Evolutionary conservation across 2,797 vertebrate genomes (phyloP).

Genomic region (Notamacropus eugenii): DNA sequence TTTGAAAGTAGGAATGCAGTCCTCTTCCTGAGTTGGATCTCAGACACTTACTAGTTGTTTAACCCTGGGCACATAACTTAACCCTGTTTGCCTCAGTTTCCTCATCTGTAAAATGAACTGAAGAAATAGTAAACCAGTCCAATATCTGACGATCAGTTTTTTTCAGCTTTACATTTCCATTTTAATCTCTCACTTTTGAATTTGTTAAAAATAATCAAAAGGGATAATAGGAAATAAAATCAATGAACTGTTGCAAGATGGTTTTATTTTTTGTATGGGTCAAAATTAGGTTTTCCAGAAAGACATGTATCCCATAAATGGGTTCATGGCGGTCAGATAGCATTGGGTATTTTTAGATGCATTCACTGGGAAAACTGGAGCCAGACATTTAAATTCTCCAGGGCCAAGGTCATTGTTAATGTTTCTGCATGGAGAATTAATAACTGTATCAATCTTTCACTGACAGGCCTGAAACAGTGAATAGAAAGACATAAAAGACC

Average conservation of each 20-base stretch:
- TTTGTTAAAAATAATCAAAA: slow-evolving; percentile 79
- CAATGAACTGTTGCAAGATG: slow-evolving; percentile 74
- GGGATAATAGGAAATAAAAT: slow-evolving; percentile 69
- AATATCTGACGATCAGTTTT: slow-evolving; percentile 22
- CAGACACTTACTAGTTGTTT: too few species aligned
- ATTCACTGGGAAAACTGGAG: slow-evolving; percentile 82
- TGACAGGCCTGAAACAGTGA: slow-evolving; percentile 74
- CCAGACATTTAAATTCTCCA: slow-evolving; percentile 81
- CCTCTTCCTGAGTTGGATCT: too few species aligned
- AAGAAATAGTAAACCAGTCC: too few species aligned
- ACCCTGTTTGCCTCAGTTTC: too few species aligned
- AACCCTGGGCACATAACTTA: too few species aligned
- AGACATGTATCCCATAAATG: slow-evolving; percentile 78
- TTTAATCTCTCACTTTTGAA: slow-evolving; percentile 77
- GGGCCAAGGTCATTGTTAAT: slow-evolving; percentile 82
- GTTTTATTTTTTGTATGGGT: slow-evolving; percentile 75
- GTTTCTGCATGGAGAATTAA: slow-evolving; percentile 87
- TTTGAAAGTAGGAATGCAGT: too few species aligned
- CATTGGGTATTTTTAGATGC: slow-evolving; percentile 80
- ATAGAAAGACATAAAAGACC: slow-evolving; percentile 81
- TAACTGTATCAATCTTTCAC: slow-evolving; percentile 85
- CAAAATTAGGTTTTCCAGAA: slow-evolving; percentile 84
- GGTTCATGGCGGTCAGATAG: slow-evolving; percentile 81
- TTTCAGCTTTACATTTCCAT: slow-evolving; percentile 51
- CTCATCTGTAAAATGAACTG: too few species aligned